Conservation (phyloP, 1,140 invertebrate species). For the Copidosoma floridanum region DNA sequence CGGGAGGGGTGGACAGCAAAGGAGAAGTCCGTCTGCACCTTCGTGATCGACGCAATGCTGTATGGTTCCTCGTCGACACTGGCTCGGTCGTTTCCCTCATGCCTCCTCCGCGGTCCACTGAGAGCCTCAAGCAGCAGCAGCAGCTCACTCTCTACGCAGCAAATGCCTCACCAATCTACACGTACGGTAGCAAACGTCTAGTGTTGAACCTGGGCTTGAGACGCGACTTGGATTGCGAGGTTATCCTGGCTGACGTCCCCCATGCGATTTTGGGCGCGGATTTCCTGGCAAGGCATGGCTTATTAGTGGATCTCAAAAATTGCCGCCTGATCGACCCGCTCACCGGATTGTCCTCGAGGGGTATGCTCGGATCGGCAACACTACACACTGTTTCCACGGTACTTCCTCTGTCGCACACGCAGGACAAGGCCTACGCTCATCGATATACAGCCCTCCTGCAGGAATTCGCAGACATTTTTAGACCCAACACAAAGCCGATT, state of each 20-base stretch:
- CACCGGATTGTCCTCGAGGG: not conserved
- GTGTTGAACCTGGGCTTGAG: not conserved
- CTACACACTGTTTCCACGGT: not conserved
- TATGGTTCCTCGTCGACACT: not conserved
- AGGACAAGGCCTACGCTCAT: no score
- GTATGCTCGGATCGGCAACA: not conserved
- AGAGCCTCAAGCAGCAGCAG: no score
- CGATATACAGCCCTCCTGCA: no score
- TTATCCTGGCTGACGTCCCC: conserved; percentile 18
- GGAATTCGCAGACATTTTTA: no score
- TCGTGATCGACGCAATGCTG: not conserved
- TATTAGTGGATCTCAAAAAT: conserved; percentile 6
- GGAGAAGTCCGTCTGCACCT: not conserved
- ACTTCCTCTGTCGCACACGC: no score
- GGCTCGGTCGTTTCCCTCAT: no score
- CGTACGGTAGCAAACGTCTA: not conserved
- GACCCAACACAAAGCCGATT: no score
- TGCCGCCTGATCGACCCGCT: conserved; percentile 4
- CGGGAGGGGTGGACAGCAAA: not conserved
- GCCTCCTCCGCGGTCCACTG: no score
- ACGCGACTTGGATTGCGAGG: not conserved
- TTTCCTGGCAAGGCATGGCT: conserved; percentile 12
- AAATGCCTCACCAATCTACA: not conserved
- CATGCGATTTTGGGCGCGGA: conserved; percentile 20
- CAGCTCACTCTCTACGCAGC: not conserved